Evolutionary conservation across 2,888 invertebrate species (phyloP).

Genomic region (Tenthredo notha): DNA sequence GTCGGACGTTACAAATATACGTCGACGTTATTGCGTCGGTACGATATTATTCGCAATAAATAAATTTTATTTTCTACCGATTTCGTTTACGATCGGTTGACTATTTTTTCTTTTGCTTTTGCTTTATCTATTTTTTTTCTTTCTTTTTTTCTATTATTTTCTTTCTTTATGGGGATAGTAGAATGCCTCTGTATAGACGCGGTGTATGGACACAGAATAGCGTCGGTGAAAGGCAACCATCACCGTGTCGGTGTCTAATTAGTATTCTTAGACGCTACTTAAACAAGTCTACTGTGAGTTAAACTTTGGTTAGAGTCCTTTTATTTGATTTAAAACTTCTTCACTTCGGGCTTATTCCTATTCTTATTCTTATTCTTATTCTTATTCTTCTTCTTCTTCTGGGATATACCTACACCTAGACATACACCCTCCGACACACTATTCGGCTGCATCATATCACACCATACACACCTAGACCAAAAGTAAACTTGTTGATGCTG

Average conservation of each 20-base stretch:
- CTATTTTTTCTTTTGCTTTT: too few species aligned
- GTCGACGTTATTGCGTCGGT: too few species aligned
- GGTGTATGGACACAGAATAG: not conserved
- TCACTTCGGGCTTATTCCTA: conserved; percentile 47
- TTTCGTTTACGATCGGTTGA: too few species aligned
- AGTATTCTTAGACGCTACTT: conserved; percentile 54
- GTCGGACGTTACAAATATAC: too few species aligned
- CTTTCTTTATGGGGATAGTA: not conserved
- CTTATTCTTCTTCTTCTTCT: too few species aligned
- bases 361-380: too few species aligned
- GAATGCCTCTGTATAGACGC: not conserved
- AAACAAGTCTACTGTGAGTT: conserved; percentile 54
- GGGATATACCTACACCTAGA: not conserved
- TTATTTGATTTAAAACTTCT: conserved; percentile 53
- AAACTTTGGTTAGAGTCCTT: conserved; percentile 53
- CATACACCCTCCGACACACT: not conserved
- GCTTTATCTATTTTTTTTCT: not conserved
- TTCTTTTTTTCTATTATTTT: not conserved
- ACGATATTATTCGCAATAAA: too few species aligned
- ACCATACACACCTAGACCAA: conserved; percentile 1
- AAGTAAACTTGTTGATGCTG: conserved; percentile 14
- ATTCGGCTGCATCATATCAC: not conserved
- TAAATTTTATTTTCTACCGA: too few species aligned
- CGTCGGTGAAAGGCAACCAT: conserved; percentile 7
- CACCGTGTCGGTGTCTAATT: conserved; percentile 53